Base-by-base conservation (phyloP, 2,113 vertebrate species). In the Corapipo altera region DNA sequence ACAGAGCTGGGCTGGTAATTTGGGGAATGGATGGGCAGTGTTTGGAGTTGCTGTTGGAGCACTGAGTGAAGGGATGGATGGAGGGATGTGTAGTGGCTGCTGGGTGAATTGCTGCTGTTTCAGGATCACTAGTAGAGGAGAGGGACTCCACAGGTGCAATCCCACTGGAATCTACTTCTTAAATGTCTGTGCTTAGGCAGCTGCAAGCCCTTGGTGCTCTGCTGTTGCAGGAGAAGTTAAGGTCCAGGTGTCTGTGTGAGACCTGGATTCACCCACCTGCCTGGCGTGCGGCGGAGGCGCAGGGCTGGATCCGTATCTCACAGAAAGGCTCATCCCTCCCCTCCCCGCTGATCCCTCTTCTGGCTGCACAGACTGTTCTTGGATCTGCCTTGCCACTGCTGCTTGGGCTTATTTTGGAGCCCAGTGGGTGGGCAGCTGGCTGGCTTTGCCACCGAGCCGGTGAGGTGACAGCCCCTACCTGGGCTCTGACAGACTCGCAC, bases 261-360 rank as follows among this genome's bases (percentile, higher is more conserved):
- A 20, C 39, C 46, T 48, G 54, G 54, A 1, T 49, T 69, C 74
- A 20, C 33, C 10, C 35, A 20, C 26, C 39, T 44, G 41, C 22
- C 39, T 0, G 3, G 30, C 0, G 0, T 2, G 13, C 32, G 44
- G 15, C 0, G 0, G 44, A 59, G 57, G 18, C 33, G 28, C 52
- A 33, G 62, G 39, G 16, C 62, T 54, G 48, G 28, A n/a, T 64
- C 67, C 0, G 0, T 6, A 20, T 28, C 5, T 4, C 33, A 4
- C 24, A 41, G 76, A 54, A 77, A 21, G 46, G 33, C 48, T 79
- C 16, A 27, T 62, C 59, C 52, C 44, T 55, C 9, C 19, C 18
- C 28, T 74, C 35, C 35, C 71, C 7, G 18, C 84, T 48, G 57
- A 59, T 78, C 46, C 33, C 8, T 75, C 61, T 78, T 41, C 66